These are phyloP conservation scores for Dusona sp. DNA, from an alignment of 2,888 invertebrate genomes.

Conservation along the genomic window DNA sequence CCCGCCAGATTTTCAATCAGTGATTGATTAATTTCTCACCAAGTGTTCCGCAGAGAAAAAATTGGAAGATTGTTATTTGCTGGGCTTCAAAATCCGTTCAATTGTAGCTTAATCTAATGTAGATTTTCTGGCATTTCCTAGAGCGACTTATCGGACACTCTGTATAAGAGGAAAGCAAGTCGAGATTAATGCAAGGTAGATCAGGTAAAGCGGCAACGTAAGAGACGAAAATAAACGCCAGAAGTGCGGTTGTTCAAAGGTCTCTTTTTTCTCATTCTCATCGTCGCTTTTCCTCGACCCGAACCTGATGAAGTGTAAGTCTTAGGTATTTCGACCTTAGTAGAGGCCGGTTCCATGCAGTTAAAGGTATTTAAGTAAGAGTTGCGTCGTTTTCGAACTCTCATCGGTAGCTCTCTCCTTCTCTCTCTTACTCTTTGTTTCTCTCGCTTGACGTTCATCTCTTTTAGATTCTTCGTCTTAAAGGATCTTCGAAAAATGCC, in stretches of 20 bases:
- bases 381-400: slow-evolving; percentile 38
- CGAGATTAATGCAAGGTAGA: background rate
- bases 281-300: slow-evolving; percentile 31
- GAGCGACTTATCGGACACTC: background rate
- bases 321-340: slow-evolving; percentile 47
- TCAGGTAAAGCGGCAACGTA: slow-evolving; percentile 27
- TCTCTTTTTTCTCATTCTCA: slow-evolving; percentile 33
- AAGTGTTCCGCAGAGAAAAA: no score
- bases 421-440: slow-evolving; percentile 56
- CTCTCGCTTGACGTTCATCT: slow-evolving; percentile 41
- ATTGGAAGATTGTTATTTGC: background rate
- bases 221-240: slow-evolving; percentile 2
- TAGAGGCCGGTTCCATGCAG: slow-evolving; percentile 42
- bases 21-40: no score
- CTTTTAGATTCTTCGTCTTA: slow-evolving; percentile 66
- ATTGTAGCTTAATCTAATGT: background rate
- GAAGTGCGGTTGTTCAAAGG: slow-evolving; percentile 45
- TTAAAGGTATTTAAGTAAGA: slow-evolving; percentile 54
- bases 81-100: background rate
- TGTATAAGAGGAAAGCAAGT: slow-evolving; percentile 9
- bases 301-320: slow-evolving; percentile 6
- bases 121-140: no score
- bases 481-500: slow-evolving; percentile 67
- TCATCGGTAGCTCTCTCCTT: slow-evolving; percentile 43
- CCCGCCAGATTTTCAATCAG: no score